Conservation (phyloP, 2,113 vertebrate species). For the Phrynosoma blainvillii region DNA sequence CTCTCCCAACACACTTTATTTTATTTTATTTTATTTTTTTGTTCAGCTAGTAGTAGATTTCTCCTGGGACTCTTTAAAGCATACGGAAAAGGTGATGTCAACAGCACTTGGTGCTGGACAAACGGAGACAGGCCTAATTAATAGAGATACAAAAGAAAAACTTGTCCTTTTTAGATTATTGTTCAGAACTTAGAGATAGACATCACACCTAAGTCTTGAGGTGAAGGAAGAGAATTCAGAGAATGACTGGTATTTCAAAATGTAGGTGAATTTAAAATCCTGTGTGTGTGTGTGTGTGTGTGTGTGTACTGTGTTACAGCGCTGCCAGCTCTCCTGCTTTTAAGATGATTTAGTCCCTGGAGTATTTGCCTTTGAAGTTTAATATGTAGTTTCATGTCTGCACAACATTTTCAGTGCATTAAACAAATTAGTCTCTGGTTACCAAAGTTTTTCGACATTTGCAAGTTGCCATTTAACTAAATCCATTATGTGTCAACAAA, state of each 20-base stretch:
- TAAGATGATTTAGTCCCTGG: constrained; percentile 78
- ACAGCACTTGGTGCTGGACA: constrained; percentile 79
- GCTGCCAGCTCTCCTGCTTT: constrained; percentile 72
- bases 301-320: constrained; percentile 67
- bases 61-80: constrained; percentile 85
- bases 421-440: constrained; percentile 87
- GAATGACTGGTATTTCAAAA: constrained; percentile 70
- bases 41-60: constrained; percentile 77
- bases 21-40: constrained; percentile 70
- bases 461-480: constrained; percentile 83
- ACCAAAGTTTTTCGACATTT: constrained; percentile 83
- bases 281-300: constrained; percentile 45
- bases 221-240: constrained; percentile 57
- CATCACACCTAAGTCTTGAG: constrained; percentile 65
- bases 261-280: constrained; percentile 66
- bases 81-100: constrained; percentile 87
- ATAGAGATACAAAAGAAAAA: constrained; percentile 84
- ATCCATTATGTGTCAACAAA: constrained; percentile 78
- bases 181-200: constrained; percentile 68
- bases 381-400: constrained; percentile 81
- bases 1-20: constrained; percentile 35
- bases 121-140: constrained; percentile 85
- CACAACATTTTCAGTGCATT: constrained; percentile 82
- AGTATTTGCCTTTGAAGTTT: constrained; percentile 84
- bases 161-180: constrained; percentile 74